A percentile compares a stretch with the other conserved stretches of the same genome.
Evolutionary conservation across 2,888 invertebrate species (phyloP).

Genomic region (Polydrusus pterygomalis): DNA sequence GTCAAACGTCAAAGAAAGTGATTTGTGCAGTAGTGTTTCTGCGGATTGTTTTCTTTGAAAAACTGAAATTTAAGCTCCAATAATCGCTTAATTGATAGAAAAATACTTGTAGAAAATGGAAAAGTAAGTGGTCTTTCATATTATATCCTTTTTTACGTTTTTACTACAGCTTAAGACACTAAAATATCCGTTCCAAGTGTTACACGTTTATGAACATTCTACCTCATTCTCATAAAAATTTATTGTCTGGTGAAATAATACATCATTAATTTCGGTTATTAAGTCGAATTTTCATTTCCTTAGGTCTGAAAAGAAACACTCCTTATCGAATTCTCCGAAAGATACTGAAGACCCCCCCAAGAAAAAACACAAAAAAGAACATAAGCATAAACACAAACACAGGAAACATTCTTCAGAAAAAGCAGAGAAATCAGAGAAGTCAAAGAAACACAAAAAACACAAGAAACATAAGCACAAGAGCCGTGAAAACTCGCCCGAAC

Average conservation of each 20-base stretch:
- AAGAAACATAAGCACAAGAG: slow-evolving; percentile 77
- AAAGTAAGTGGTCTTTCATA: slow-evolving; percentile 2
- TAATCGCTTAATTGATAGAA: background rate
- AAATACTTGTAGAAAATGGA: background rate
- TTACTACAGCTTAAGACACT: background rate
- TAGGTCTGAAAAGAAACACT: slow-evolving; percentile 36
- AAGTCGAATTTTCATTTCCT: background rate
- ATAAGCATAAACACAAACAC: slow-evolving; percentile 76
- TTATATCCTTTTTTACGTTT: background rate
- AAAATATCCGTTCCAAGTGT: background rate
- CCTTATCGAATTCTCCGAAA: slow-evolving; percentile 23
- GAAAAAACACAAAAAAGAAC: slow-evolving; percentile 81
- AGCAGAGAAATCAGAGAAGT: slow-evolving; percentile 76
- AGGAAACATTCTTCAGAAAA: slow-evolving; percentile 74
- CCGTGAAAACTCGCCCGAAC: slow-evolving; percentile 36
- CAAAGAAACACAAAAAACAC: slow-evolving; percentile 80
- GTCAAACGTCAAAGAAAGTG: slow-evolving; percentile 1
- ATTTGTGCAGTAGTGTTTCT: background rate
- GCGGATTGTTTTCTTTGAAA: background rate
- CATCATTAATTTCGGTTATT: background rate
- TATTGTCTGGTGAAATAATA: background rate
- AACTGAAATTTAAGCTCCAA: background rate
- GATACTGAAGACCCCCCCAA: slow-evolving; percentile 62
- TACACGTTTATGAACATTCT: background rate
- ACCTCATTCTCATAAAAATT: background rate